phyloP scores from a whole-genome alignment of 2,888 invertebrate genomes.

The Lasioglossum malachurum region DNA sequence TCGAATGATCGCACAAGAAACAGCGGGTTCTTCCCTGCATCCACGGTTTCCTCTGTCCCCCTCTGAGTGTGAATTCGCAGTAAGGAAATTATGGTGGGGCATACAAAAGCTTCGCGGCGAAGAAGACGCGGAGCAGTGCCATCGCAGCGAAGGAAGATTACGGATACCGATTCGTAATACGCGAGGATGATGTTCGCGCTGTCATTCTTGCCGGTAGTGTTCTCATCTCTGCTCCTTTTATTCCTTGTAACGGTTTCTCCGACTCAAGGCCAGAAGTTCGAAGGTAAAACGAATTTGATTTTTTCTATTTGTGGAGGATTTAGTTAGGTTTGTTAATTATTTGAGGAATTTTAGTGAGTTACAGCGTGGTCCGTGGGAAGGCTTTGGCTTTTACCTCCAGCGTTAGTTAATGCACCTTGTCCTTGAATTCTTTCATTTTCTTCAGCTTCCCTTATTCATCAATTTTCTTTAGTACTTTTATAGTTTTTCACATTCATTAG shows the following conservation, averaged over 20 bases:
- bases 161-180: neutral
- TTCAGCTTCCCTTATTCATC: neutral
- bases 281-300: neutral
- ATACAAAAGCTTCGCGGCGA: conserved; percentile 34
- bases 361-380: neutral
- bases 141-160: neutral
- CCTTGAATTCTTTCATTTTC: too few relatives aligned
- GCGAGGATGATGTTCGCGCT: neutral
- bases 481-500: neutral
- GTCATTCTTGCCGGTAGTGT: neutral
- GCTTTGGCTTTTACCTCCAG: too few relatives aligned
- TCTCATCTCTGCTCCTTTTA: neutral
- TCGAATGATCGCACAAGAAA: neutral
- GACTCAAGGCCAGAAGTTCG: neutral
- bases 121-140: conserved; percentile 13
- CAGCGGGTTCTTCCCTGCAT: neutral
- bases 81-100: conserved; percentile 16
- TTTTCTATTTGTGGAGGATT: neutral
- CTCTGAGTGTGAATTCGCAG: neutral
- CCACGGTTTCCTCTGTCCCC: neutral
- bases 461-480: neutral
- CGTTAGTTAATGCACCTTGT: too few relatives aligned
- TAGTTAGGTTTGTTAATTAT: neutral
- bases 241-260: neutral
- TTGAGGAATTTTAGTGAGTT: neutral